Conservation (phyloP, 2,113 vertebrate genomes). For the Nycticryphes semicollaris region DNA sequence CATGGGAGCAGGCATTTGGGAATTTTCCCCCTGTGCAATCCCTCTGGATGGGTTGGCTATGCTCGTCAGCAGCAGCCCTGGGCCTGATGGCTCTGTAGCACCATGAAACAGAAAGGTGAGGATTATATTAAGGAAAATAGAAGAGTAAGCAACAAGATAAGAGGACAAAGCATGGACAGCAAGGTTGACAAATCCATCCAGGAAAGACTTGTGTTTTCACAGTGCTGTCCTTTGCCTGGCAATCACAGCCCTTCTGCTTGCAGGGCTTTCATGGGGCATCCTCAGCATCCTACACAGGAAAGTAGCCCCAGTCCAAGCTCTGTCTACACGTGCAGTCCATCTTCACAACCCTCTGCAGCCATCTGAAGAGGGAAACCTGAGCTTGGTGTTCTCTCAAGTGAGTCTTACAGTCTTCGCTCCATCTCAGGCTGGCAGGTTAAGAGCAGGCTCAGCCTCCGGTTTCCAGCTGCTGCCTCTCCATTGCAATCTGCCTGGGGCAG, state of each 20-base stretch:
- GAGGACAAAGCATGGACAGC: neutral
- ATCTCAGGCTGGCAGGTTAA: neutral
- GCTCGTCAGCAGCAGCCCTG: neutral
- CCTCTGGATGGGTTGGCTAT: neutral
- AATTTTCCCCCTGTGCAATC: neutral
- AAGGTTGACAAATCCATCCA: neutral
- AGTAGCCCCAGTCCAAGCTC: no score
- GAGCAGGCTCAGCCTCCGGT: neutral
- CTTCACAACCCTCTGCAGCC: neutral
- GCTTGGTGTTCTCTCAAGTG: neutral
- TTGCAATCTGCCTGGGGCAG: neutral
- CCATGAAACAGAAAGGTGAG: neutral
- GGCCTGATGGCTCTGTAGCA: neutral
- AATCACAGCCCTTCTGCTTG: neutral
- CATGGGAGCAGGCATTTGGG: neutral
- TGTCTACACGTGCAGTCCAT: rapidly evolving
- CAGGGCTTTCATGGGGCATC: neutral
- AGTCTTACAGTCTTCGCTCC: neutral
- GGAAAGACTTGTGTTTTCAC: neutral
- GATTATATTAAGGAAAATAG: neutral
- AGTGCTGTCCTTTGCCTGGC: neutral
- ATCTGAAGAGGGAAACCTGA: neutral
- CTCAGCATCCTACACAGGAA: neutral
- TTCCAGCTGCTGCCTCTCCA: neutral
- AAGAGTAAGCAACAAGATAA: neutral